Conservation (phyloP, 2,888 invertebrate species). For the Emmelina monodactyla region DNA sequence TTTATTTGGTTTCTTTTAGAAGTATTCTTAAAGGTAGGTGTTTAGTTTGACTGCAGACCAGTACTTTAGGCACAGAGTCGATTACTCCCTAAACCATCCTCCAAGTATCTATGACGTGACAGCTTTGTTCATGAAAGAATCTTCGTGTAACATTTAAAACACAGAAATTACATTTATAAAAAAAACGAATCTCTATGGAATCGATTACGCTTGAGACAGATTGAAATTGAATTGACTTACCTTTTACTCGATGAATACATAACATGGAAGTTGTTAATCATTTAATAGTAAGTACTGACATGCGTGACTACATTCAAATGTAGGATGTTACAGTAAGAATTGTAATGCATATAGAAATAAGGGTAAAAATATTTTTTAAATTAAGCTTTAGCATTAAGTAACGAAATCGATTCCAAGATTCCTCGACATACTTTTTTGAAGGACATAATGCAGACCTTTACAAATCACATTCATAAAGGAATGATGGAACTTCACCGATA, state of each 20-base stretch:
- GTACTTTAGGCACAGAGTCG: neutral
- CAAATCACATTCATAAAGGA: neutral
- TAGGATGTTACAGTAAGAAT: slow-evolving; percentile 15
- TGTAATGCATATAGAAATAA: slow-evolving; percentile 14
- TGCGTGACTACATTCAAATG: slow-evolving; percentile 38
- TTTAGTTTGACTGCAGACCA: neutral
- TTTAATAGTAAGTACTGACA: slow-evolving; percentile 18
- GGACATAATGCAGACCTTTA: neutral
- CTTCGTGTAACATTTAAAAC: slow-evolving; percentile 4
- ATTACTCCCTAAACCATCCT: slow-evolving; percentile 55
- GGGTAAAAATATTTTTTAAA: neutral
- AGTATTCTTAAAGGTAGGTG: slow-evolving; percentile 12
- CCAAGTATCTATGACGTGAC: slow-evolving; percentile 48
- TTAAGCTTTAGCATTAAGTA: slow-evolving; percentile 2
- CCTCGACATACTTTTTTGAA: slow-evolving; percentile 12
- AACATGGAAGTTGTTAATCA: neutral
- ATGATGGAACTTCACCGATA: too few relatives aligned
- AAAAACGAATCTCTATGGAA: slow-evolving; percentile 46
- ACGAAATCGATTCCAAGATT: slow-evolving; percentile 60
- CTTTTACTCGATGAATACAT: slow-evolving; percentile 27
- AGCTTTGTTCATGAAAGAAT: slow-evolving; percentile 13
- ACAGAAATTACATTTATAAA: too few relatives aligned
- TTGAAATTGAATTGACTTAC: slow-evolving; percentile 36
- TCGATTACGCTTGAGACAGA: slow-evolving; percentile 42
- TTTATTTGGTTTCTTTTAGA: slow-evolving; percentile 24